Evolutionary conservation across 2,113 vertebrate genomes (phyloP).

Genomic region (Semicossyphus pulcher): DNA sequence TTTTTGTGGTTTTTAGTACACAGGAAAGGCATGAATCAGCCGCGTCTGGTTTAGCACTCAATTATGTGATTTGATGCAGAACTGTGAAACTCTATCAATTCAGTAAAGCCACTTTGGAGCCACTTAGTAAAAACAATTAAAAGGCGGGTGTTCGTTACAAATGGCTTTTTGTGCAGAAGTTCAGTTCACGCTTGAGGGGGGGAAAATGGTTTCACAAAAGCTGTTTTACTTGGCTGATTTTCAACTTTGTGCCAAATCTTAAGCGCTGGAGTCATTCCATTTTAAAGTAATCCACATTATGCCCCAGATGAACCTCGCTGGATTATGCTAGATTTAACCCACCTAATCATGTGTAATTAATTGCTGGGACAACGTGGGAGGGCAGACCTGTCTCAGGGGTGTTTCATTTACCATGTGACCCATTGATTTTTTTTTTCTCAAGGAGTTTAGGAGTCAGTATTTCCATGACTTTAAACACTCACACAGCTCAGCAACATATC

Average conservation of each 20-base stretch:
- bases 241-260: constrained; percentile 46
- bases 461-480: background rate
- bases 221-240: constrained; percentile 44
- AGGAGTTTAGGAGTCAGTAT: no score
- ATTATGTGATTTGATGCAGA: constrained; percentile 57
- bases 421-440: constrained; percentile 18
- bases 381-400: constrained; percentile 40
- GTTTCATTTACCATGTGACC: constrained; percentile 52
- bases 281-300: constrained; percentile 62
- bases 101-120: constrained; percentile 10
- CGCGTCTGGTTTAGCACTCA: constrained; percentile 53
- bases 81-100: constrained; percentile 31
- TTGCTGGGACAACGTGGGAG: constrained; percentile 65
- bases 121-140: constrained; percentile 7
- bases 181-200: background rate
- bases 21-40: constrained; percentile 26
- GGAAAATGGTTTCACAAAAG: constrained; percentile 25
- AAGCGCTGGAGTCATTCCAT: constrained; percentile 35
- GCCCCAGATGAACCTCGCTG: constrained; percentile 35
- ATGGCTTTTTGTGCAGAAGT: constrained; percentile 6
- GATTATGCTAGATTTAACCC: constrained; percentile 63
- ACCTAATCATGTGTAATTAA: constrained; percentile 74
- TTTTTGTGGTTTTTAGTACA: constrained; percentile 7
- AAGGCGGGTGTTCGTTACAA: constrained; percentile 7
- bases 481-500: background rate